Base-by-base conservation (phyloP, 2,113 vertebrate genomes). In the Phoxinus phoxinus region DNA sequence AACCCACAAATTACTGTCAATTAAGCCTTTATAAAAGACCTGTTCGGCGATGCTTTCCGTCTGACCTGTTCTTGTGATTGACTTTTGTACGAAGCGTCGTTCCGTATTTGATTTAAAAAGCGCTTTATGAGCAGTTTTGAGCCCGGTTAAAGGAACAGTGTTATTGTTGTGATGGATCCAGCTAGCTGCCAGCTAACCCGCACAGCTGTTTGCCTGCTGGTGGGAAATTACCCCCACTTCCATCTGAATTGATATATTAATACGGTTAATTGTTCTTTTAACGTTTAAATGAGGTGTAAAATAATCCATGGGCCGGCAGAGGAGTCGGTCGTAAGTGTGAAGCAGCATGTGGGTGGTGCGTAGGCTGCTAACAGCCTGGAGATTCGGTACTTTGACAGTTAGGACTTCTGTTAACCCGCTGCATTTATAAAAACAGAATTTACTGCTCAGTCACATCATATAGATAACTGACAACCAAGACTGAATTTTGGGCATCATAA, bases 1-100 rank as follows among this genome's bases (percentile, higher is more conserved):
- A 95, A 92, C 93, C 93, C 84, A 53, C 92, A 90, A 92, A 93
- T 95, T 95, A 95, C 94, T 94, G 94, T 94, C 93, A 90, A 94
- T 85, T 95, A 81, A 19, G 23, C 84, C n/a, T 69, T 25, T 83
- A 80, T 61, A 67, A 56, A 25, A 67, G 30, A 37, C 72, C 5
- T 75, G 81, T 51, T 44, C 10, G 41, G 10, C 21, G 2, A 27
- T 82, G 67, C 15, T 69, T 37, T 21, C 30, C 65, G 48, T 67
- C 58, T 44, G 48, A 46, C 35, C 27, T 12, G 51, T 73, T 46
- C 48, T 11, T n/a, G 56, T 6, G n/a, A 72, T 80, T 75, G 63
- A 67, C 61, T 56, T 71, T 61, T 67, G 8, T 72, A 32, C 23
- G 46, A 65, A 4, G 44, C 41, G 81, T 46, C 23, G 61, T 63